phyloP scores from a whole-genome alignment of 2,113 vertebrate genomes.

The Sinocyclocheilus rhinocerous region DNA sequence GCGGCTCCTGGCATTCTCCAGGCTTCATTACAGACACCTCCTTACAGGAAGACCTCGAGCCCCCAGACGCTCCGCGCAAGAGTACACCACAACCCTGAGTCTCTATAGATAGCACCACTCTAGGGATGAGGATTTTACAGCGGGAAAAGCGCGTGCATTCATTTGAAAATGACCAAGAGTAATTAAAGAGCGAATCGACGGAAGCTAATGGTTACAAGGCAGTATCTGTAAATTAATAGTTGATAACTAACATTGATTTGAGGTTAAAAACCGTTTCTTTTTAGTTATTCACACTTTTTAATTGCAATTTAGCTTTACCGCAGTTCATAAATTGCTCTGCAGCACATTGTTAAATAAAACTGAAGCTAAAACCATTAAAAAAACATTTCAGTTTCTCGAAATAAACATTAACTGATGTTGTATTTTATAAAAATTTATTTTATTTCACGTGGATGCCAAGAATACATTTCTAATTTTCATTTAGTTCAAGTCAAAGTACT shows the following conservation, averaged over 20 bases:
- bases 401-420: neutral
- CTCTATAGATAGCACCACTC: slow-evolving; percentile 46
- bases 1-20: slow-evolving; percentile 2
- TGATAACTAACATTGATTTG: neutral
- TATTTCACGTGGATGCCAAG: neutral
- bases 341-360: neutral
- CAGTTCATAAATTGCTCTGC: neutral
- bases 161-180: neutral
- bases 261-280: neutral
- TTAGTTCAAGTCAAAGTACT: too few species aligned
- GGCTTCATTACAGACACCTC: slow-evolving; percentile 10
- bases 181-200: neutral
- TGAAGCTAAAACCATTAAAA: neutral
- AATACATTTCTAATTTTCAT: too few species aligned
- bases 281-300: neutral
- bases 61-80: slow-evolving; percentile 2
- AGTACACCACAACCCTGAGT: neutral
- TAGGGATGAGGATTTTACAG: neutral
- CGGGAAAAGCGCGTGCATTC: neutral
- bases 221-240: too few species aligned
- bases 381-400: neutral
- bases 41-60: slow-evolving; percentile 13
- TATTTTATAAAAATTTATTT: neutral
- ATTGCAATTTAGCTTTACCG: neutral
- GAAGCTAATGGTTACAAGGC: neutral